Evolutionary conservation across 1,140 invertebrate species (phyloP), one percentile per base, ranked within the genome.

Genomic region (Cydia fagiglandana): DNA sequence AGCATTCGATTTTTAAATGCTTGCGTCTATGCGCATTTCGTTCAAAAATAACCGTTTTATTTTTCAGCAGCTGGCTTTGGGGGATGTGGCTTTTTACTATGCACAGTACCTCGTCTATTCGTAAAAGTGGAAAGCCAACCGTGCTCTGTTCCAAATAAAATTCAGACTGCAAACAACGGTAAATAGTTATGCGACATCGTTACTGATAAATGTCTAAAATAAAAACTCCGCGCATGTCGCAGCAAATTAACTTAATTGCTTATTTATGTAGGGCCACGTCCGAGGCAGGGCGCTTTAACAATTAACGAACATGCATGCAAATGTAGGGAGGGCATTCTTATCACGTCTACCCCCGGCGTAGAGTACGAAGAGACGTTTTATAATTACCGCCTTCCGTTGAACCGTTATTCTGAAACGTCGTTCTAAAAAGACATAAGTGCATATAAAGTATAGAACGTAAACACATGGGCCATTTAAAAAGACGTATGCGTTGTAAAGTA

Each of bases 241-340:
- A 79, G 83, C 84, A 84, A 86, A 87, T 87, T 86, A 82, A 82
- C 78, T 85, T 85, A 86, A 88, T 86, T 86, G 81, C 78, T 82
- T 86, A 85, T 85, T 86, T 82, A 84, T 84, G 79, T 80, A 76
- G 38, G 28, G 15, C 50, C 47, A 30, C 64, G 28, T 64, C 66
- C 74, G 38, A 30, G 74, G 41, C 70, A 50, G n/a, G 70, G 66
- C 7, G 64, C 47, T 70, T 68, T 38, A 75, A 68, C 75, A 76
- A 76, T 78, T 76, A 76, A 77, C 24, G 20, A 70, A 70, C 66
- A 70, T 70, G 66, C 66, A 70, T 70, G 66, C 66, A 70, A 70
- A 70, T 61, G 56, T 70, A 41, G 38, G 66, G 66, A 38, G 34
- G 66, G 66, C 66, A 38, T 70, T 70, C 66, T 70, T 70, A 70